Evolutionary conservation across 2,888 invertebrate species (phyloP).

Genomic region (Ctena decussata): DNA sequence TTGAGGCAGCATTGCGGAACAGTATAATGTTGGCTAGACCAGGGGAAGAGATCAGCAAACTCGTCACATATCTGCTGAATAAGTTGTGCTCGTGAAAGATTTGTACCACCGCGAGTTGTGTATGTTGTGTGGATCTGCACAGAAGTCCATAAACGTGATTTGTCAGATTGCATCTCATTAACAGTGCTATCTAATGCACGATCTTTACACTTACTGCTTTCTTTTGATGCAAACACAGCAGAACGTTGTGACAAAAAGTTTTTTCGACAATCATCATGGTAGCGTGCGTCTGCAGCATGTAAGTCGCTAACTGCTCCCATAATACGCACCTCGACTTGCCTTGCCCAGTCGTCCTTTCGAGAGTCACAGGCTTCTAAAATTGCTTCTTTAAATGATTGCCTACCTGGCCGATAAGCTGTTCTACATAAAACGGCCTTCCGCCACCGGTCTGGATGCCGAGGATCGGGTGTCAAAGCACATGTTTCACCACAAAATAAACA

Average conservation of each 20-base stretch:
- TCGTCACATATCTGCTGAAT: no score
- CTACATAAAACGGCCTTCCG: no score
- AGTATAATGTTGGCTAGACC: no score
- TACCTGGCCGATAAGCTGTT: not conserved
- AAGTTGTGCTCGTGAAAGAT: no score
- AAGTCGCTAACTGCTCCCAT: slow-evolving; percentile 54
- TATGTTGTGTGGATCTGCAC: not conserved
- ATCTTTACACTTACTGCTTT: no score
- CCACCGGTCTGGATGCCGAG: slow-evolving; percentile 35
- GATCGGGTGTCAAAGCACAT: not conserved
- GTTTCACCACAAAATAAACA: not conserved
- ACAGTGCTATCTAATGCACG: no score
- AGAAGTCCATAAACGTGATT: no score
- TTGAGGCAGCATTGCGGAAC: no score
- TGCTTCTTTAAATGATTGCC: not conserved
- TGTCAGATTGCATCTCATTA: no score
- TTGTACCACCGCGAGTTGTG: not conserved
- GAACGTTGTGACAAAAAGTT: no score
- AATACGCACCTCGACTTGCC: slow-evolving; percentile 23
- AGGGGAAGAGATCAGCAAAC: no score
- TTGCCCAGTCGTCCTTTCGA: slow-evolving; percentile 16
- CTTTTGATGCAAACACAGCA: no score
- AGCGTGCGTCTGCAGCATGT: slow-evolving; percentile 40
- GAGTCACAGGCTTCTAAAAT: not conserved
- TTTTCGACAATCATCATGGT: not conserved